A percentile compares a stretch with the other conserved stretches of the same genome.
Evolutionary conservation across 2,888 invertebrate genomes (phyloP).

Genomic region (Plagodis dolabraria): DNA sequence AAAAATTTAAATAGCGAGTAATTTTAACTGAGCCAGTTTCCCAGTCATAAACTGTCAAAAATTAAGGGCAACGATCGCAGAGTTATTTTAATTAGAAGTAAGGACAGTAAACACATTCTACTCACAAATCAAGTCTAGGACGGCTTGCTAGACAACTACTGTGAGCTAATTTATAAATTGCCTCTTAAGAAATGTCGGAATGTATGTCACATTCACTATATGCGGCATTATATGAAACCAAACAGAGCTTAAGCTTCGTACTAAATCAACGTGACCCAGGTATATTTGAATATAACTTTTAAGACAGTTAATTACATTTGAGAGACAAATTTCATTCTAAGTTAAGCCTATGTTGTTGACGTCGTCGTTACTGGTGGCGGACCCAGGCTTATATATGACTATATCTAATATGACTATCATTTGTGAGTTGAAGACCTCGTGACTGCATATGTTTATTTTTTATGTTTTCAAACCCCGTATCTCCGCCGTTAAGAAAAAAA

Average conservation of each 20-base stretch:
- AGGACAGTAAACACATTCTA: constrained; percentile 32
- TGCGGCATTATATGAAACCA: constrained; percentile 16
- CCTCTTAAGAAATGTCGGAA: constrained; percentile 51
- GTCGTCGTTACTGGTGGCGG: too few species aligned
- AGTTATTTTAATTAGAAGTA: constrained; percentile 30
- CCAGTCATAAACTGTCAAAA: constrained; percentile 27
- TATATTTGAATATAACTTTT: not conserved
- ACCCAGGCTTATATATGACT: too few species aligned
- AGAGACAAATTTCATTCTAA: too few species aligned
- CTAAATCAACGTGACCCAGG: not conserved
- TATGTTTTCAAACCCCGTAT: too few species aligned
- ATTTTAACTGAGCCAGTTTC: constrained; percentile 14
- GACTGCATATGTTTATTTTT: too few species aligned
- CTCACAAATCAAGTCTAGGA: constrained; percentile 33
- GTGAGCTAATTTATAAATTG: constrained; percentile 43
- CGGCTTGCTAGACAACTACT: constrained; percentile 28
- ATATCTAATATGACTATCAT: too few species aligned
- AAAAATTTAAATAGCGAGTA: not conserved
- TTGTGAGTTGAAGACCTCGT: too few species aligned
- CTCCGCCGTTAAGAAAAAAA: too few species aligned
- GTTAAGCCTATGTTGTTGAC: too few species aligned
- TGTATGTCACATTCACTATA: constrained; percentile 50
- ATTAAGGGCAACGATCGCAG: constrained; percentile 15
- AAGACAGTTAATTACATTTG: too few species aligned
- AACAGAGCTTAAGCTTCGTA: constrained; percentile 12